Base-by-base conservation (phyloP, 2,888 invertebrate species). In the Unio delphinus region DNA sequence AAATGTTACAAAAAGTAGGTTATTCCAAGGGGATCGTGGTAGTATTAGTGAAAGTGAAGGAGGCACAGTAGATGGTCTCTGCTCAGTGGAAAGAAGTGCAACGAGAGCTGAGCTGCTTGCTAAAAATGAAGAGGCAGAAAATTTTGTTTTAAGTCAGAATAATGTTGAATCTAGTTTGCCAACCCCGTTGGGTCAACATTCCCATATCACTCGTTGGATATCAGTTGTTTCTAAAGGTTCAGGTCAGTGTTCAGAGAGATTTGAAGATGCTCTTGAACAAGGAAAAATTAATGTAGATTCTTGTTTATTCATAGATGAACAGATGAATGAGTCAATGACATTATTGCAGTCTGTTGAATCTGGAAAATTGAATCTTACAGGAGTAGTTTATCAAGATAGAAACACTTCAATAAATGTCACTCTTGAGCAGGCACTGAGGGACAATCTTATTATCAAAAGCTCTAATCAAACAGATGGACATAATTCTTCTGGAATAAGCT, bases 341-440 rank as follows among this genome's bases (percentile, higher is more conserved):
- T 94, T 95, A 0, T 92, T 92, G 72, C 95, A 95, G 86, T 96
- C 96, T 1, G 89, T 94, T 3, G 93, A 94, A 77, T 93, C 93
- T 87, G 95, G 95, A 45, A 91, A 96, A 64, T 93, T 96, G 69
- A 95, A 97, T 88, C 91, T 92, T 23, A 75, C 75, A 30, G 71
- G 68, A 59, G 78, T 80, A 17, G 70, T 61, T 59, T 81, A 74
- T 65, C 67, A 66, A 73, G 78, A 78, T 67, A 68, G 71, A 56
- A 61, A 64, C 23, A 72, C 67, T 26, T 61, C 67, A n/a, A 56
- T 70, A 26, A 70, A 69, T 26, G 65, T 81, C 55, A 73, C 77
- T 20, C 65, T 81, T 30, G 68, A 72, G 62, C 69, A 74, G 63
- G 77, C 77, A 26, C 54, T 80, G n/a, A 68, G 72, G 57, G 69